Evolutionary conservation across 30 jellyfish, hydroid and myxozoan genomes (phyloP), one percentile per base, ranked within the genome.

Genomic region (Sanderia malayensis): DNA sequence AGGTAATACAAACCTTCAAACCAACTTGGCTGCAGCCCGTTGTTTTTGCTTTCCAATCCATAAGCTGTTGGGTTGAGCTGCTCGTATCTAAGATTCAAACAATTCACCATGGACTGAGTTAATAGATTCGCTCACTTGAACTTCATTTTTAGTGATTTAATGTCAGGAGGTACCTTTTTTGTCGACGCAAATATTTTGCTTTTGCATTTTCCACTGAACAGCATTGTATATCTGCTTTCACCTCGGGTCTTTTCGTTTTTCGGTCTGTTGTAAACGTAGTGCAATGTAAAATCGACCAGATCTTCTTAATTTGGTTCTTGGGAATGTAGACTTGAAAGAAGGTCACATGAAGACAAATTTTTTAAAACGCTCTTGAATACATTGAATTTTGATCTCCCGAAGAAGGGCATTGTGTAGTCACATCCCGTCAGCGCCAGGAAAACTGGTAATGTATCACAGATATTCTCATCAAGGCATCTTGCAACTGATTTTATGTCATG

Each of bases 321-420:
- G 31, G 68, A 57, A n/a, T 57, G 68, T 9, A n/a, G 68, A 57
- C 68, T 20, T 57, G 31, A 57, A 57, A 57, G 68, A 41, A 41
- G 55, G 68, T 57, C 68, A 57, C 68, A 57, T 20, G 68, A 57
- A 6, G 31, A 24, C 31, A 19, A 11, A 57, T 19, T 57, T 24
- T 57, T 57, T 19, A n/a, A 57, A 62, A 62, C 62, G 66, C 24
- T 62, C 22, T 62, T 62, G 75, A 62, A 62, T 22, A 25, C 24
- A 22, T 63, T 25, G 75, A 37, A 31, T 67, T 44, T 67, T 21
- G 80, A 67, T 67, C 80, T 20, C 71, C 80, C 32, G 31, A 67
- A 31, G 80, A 67, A 44, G 32, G 73, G 74, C 52, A 61, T 61
- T n/a, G 74, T 61, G 52, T 30, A 61, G 74, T 61, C 74, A 25